phyloP scores from a whole-genome alignment of 92 coral and sea anemone species.

The Bergia puertoricense region DNA sequence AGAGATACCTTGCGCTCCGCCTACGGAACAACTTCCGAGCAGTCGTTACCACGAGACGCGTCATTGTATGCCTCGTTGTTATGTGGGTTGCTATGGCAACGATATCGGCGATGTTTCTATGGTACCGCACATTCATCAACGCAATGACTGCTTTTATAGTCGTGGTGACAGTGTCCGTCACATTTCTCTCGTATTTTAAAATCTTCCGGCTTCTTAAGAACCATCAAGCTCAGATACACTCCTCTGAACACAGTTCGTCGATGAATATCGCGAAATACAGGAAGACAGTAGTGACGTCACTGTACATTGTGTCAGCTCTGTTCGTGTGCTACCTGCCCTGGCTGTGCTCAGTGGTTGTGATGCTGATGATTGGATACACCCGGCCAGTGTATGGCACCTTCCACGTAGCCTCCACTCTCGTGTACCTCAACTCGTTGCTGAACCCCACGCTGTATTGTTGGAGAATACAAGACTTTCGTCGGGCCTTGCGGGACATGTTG shows the following conservation, averaged over 20 bases:
- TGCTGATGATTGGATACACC: background rate
- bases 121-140: constrained; percentile 18
- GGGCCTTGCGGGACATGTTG: constrained; percentile 11
- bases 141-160: constrained; percentile 17
- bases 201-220: constrained; percentile 10
- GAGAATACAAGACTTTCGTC: constrained; percentile 36
- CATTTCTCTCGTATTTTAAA: constrained; percentile 25
- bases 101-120: constrained; percentile 19
- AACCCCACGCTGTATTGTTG: constrained; percentile 36
- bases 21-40: constrained; percentile 24
- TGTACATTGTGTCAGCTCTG: constrained; percentile 27
- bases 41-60: constrained; percentile 38
- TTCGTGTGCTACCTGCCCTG: constrained; percentile 34
- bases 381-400: constrained; percentile 20
- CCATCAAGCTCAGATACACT: background rate
- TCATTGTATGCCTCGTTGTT: constrained; percentile 21
- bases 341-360: constrained; percentile 26
- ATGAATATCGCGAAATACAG: constrained; percentile 9
- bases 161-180: background rate
- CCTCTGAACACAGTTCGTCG: constrained; percentile 9
- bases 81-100: constrained; percentile 29
- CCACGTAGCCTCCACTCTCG: constrained; percentile 28
- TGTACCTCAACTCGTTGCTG: constrained; percentile 31
- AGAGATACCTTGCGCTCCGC: constrained; percentile 37
- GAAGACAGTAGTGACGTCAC: constrained; percentile 33